Base-by-base conservation (phyloP, 1,140 invertebrate genomes). In the Dolichoris vasculosae region DNA sequence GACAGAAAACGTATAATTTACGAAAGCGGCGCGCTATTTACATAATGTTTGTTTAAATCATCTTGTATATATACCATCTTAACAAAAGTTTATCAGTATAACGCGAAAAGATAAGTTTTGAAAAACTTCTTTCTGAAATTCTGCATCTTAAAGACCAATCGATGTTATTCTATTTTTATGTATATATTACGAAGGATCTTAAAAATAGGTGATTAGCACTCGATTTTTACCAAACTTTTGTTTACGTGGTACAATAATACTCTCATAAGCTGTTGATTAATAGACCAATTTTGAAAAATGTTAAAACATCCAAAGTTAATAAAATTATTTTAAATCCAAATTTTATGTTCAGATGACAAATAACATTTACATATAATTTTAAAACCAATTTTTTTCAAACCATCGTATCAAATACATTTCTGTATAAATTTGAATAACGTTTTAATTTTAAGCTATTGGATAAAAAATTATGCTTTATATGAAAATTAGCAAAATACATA, bases 31-130 rank as follows among this genome's bases (percentile, higher is more conserved):
- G 43, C 7, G 7, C 71, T 26, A 75, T 75, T 46, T 75, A 8
- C 38, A 69, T 69, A 69, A 69, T 69, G 67, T 69, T 69, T 40
- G 67, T 69, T 69, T 69, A 69, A 69, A 69, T 69, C 35, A 38
- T 69, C 35, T 35, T 38, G 0, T 38, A 17, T 69, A 38, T 20
- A 38, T 0, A 35, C 32, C 30, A 15, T 2, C 35, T 69, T 38
- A 30, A 69, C 15, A 69, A 69, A 69, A 69, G 35, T 38, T 67
- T 69, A 38, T 35, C 32, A 35, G 35, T 69, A 40, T 69, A 69
- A 38, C 17, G 35, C 35, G 32, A 69, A 38, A 40, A 69, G 67
- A 20, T 69, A 38, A 35, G 35, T 38, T 69, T 69, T 35, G 35
- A 23, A 11, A n/a, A 38, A 0, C 15, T 38, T 69, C 67, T 38